Base-by-base conservation (phyloP, 2,888 invertebrate genomes). In the Lepetodrilus schrolli region DNA sequence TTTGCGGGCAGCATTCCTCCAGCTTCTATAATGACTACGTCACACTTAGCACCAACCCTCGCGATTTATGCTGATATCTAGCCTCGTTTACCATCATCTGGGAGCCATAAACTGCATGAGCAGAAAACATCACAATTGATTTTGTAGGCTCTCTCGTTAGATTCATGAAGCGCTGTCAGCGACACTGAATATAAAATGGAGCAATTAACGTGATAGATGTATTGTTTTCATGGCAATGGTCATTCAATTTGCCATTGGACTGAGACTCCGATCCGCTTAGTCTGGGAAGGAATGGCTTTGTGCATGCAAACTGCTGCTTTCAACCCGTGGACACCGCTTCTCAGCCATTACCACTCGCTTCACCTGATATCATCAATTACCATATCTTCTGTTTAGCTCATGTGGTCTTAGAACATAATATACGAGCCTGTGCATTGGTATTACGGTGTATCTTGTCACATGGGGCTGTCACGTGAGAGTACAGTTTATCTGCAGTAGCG, bases 181-280 rank as follows among this genome's bases (percentile, higher is more conserved):
- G 34, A 58, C 58, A 34, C 58, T 26, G 58, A 58, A 58, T 58
- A 58, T 58, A 58, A 58, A 58, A 58, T 58, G 58, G 17, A 58
- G 58, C 58, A 58, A 58, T 58, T 58, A 58, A 58, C 58, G 58
- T 58, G 58, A 58, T 58, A 58, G 34, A 58, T 58, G 58, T 58
- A 58, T 58, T 58, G 58, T 58, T 58, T 58, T 58, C 58, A 58
- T 58, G 58, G 58, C 58, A 34, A 58, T 58, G 58, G 58, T 17
- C 58, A 58, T 58, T 58, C 58, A 58, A 58, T 58, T 58, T 58
- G 58, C 58, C 58, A 58, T 58, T 58, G 58, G 34, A 34, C 30
- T 34, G 58, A 58, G 58, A 58, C 58, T 34, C 7, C 58, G 58
- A 58, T 58, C 58, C 58, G 26, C 58, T 58, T 58, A 58, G 58